Base-by-base conservation (phyloP, 2,113 vertebrate genomes). In the Syrmaticus mikado region DNA sequence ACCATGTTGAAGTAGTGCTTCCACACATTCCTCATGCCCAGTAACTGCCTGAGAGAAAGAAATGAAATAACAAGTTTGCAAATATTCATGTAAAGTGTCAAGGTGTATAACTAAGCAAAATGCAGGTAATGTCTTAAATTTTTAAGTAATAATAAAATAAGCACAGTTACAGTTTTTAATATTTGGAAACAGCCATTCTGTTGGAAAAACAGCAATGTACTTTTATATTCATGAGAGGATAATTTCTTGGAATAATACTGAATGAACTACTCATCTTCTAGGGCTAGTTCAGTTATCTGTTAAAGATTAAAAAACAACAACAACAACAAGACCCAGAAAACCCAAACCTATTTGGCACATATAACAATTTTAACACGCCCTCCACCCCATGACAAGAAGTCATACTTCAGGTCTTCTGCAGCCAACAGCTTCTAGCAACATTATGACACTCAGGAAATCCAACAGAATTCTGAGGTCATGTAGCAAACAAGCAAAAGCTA, bases 11-110 rank as follows among this genome's bases (percentile, higher is more conserved):
- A 99, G 98, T 95, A 99, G 97, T 2, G 99, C 99, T 97, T 99
- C 99, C 93, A 99, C 98, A 94, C 98, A 99, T 84, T 99, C 99
- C 92, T 99, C 99, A 1, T 99, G 99, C 45, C 99, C 99, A 0
- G 99, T 99, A 87, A 99, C 99, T 71, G 99, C 98, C 99, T 99
- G 96, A 3, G 72, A 95, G 66, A 94, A 38, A 94, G 18, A 76
- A 8, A 76, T 16, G 11, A 84, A 74, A 85, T 1, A 50, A 40
- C 10, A 38, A 17, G 6, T 40, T 53, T 25, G 58, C n/a, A 81
- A 48, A 72, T 13, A 65, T 3, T 19, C n/a, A 40, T 1, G 3
- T 36, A 1, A 6, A 10, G 40, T 41, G 46, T 28, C 32, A 76
- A 68, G 25, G 18, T 22, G 15, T 24, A 8, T 30, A 76, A 73